Percentiles rank a stretch among this genome's conserved stretches.
Conservation (phyloP, 2,888 invertebrate species). For the Melangyna quadrimaculata region DNA sequence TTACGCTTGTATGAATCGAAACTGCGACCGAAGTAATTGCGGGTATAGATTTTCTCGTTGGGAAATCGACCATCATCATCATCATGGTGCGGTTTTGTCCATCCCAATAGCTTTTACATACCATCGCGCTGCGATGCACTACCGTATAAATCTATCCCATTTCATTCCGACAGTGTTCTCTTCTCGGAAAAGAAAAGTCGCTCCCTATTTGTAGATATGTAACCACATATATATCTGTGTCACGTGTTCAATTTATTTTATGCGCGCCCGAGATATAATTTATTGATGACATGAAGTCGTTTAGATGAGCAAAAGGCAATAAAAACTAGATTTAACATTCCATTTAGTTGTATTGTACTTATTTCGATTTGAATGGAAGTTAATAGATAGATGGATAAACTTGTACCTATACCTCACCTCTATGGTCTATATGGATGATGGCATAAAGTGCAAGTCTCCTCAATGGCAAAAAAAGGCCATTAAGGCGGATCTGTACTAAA, state of each 20-base stretch:
- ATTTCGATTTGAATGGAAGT: constrained; percentile 37
- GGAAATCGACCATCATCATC: constrained; percentile 61
- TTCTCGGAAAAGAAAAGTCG: constrained; percentile 58
- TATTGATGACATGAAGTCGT: constrained; percentile 56
- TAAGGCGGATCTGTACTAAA: background rate
- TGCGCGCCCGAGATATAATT: constrained; percentile 43
- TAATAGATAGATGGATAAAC: background rate
- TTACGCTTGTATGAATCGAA: constrained; percentile 20
- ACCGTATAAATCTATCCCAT: background rate
- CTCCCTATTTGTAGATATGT: constrained; percentile 16
- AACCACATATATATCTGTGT: constrained; percentile 41
- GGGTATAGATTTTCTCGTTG: constrained; percentile 55
- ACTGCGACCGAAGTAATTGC: constrained; percentile 39
- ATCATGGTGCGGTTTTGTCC: constrained; percentile 20
- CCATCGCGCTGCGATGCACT: no score
- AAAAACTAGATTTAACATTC: constrained; percentile 48
- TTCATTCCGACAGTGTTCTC: background rate
- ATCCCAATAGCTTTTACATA: constrained; percentile 4
- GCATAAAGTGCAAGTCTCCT: background rate
- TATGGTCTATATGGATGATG: background rate
- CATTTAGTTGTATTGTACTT: constrained; percentile 25
- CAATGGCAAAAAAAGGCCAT: constrained; percentile 40
- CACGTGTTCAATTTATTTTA: constrained; percentile 60
- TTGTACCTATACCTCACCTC: background rate
- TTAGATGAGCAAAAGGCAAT: constrained; percentile 51